A percentile compares a stretch with the other conserved stretches of the same genome.
These are phyloP conservation scores for Caenorhabditis brenneri DNA, from an alignment of 1,140 invertebrate species.

Conservation along the genomic window DNA sequence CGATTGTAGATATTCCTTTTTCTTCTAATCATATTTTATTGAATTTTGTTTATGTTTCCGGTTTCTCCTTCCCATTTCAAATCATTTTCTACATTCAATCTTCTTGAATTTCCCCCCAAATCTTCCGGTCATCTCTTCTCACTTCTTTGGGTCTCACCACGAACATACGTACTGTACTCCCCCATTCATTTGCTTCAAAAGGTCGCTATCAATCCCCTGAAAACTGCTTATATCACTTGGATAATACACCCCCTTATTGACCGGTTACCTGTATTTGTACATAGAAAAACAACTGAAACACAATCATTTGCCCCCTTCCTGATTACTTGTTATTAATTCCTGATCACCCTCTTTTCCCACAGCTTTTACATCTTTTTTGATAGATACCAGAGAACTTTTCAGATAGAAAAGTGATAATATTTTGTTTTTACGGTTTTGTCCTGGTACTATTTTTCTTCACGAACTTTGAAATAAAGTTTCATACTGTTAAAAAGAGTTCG, in stretches of 20 bases:
- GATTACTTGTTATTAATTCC: too few species aligned
- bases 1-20: background rate
- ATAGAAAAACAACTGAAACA: too few species aligned
- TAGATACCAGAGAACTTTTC: too few species aligned
- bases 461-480: too few species aligned
- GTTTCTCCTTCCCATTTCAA: background rate
- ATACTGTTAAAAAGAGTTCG: too few species aligned
- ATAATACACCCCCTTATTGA: background rate
- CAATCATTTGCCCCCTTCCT: background rate
- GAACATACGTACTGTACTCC: background rate
- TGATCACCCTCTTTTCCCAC: too few species aligned
- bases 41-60: background rate
- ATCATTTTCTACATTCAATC: constrained; percentile 17
- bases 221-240: too few species aligned
- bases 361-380: too few species aligned
- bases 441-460: too few species aligned
- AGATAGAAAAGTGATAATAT: too few species aligned
- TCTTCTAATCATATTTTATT: background rate
- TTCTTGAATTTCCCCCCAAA: background rate
- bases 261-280: background rate
- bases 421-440: too few species aligned
- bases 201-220: background rate
- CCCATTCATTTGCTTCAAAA: background rate
- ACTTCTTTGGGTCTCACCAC: constrained; percentile 23
- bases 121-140: constrained; percentile 12